Evolutionary conservation across 2,888 invertebrate genomes (phyloP), one percentile per base, ranked within the genome.

Genomic region (Eumacrocentrus americanus): DNA sequence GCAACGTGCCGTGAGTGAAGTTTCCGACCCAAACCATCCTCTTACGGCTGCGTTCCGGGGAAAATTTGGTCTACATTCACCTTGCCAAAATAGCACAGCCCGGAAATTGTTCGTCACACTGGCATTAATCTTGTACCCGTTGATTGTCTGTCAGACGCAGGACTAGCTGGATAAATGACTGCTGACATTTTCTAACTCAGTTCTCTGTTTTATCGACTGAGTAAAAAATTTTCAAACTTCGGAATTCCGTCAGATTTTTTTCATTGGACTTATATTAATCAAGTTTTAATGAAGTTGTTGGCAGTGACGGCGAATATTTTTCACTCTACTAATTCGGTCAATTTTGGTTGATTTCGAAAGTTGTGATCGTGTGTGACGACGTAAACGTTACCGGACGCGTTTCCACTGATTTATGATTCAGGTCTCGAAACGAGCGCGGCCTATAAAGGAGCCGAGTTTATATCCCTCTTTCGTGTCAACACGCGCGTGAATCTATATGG

Each of bases 401-500:
- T 71, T 69, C 67, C 50, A 60, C 64, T 76, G 71, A 75, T 76
- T 72, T 74, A 72, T 70, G 72, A 72, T 74, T 72, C 70, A 62
- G 53, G 59, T 63, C 9, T 44, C 65, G 65, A 70, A 72, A 73
- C 69, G 66, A 69, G 65, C 67, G 9, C 16, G 35, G 62, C 59
- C 60, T 66, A 60, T 63, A 61, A 62, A 64, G 60, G 62, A 66
- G 59, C 61, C 52, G 62, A 51, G 58, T 76, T 73, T 73, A 40
- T 73, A 73, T 68, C 66, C 69, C 71, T 68, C 66, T 69, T 70
- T 73, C 74, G 72, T 73, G 75, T 75, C 75, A 73, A 70, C 74
- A 70, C 69, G 67, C 70, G 62, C 63, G 50, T 18, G n/a, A 44
- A 44, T 44, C 44, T 22, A 44, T 29, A 29, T 29, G 29, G 29